A percentile compares a stretch with the other conserved stretches of the same genome.
These are phyloP conservation scores for Tetragnatha montana DNA, from an alignment of 2,888 invertebrate genomes.

Conservation along the genomic window DNA sequence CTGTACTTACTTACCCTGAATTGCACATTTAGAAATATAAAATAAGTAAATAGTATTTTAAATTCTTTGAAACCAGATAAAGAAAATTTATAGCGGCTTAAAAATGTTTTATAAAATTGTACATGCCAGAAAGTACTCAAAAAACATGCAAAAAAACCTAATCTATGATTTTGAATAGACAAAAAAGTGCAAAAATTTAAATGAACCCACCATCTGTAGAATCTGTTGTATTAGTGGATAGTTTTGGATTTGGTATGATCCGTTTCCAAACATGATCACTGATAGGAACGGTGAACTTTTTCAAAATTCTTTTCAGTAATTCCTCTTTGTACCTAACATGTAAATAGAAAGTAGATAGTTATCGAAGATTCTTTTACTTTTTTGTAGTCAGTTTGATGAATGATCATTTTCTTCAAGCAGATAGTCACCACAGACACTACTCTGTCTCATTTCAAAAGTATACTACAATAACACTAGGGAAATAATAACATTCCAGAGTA, in stretches of 20 bases:
- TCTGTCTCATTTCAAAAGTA: not conserved
- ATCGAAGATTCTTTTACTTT: not conserved
- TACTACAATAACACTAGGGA: not conserved
- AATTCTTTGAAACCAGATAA: too few relatives aligned
- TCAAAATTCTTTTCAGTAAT: constrained; percentile 77
- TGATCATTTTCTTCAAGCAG: too few relatives aligned
- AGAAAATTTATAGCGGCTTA: too few relatives aligned
- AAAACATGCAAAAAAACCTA: not conserved
- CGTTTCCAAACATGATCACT: constrained; percentile 30
- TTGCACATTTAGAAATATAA: too few relatives aligned
- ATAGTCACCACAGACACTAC: not conserved
- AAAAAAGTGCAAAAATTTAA: not conserved
- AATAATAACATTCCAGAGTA: not conserved
- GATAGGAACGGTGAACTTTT: constrained; percentile 22
- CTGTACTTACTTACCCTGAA: too few relatives aligned
- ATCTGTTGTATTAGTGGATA: not conserved
- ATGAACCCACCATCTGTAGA: not conserved
- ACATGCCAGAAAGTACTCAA: too few relatives aligned
- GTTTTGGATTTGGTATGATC: not conserved
- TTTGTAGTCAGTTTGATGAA: too few relatives aligned
- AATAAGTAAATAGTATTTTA: too few relatives aligned
- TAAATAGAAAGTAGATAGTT: not conserved
- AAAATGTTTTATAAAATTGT: too few relatives aligned
- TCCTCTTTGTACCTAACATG: constrained; percentile 85
- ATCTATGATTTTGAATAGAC: not conserved